Conservation (phyloP, 2,797 vertebrate genomes). For the Amazona finschi region DNA sequence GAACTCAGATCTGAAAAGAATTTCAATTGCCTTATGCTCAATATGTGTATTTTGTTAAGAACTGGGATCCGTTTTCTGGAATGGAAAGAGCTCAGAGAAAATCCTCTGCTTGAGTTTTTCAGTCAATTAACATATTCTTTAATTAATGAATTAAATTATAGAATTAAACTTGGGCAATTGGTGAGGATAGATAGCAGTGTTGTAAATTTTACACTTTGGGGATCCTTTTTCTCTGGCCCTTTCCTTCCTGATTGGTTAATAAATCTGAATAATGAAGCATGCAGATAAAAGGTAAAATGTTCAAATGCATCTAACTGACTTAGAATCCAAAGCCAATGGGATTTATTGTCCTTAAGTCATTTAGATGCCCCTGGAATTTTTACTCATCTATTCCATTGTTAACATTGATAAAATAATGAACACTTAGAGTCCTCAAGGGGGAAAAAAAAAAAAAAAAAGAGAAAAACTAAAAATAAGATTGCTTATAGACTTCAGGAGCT, state of each 20-base stretch:
- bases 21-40: not conserved
- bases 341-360: constrained; percentile 60
- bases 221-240: constrained; percentile 52
- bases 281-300: constrained; percentile 62
- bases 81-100: constrained; percentile 18
- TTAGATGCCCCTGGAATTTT: constrained; percentile 51
- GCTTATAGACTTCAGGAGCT: not conserved
- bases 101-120: constrained; percentile 37
- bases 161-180: constrained; percentile 61
- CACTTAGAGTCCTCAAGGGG: not conserved
- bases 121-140: constrained; percentile 65
- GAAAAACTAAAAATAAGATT: not conserved
- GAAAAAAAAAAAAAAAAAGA: not conserved
- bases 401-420: constrained; percentile 56
- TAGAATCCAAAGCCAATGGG: constrained; percentile 57
- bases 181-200: constrained; percentile 53
- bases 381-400: constrained; percentile 33
- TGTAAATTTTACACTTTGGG: constrained; percentile 65
- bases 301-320: constrained; percentile 65
- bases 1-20: not conserved
- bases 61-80: not conserved
- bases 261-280: constrained; percentile 64
- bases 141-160: constrained; percentile 69
- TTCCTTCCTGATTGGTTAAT: constrained; percentile 62
- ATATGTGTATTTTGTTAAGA: constrained; percentile 19